Conservation (phyloP, 2,113 vertebrate genomes). For the Indicator maculatus region DNA sequence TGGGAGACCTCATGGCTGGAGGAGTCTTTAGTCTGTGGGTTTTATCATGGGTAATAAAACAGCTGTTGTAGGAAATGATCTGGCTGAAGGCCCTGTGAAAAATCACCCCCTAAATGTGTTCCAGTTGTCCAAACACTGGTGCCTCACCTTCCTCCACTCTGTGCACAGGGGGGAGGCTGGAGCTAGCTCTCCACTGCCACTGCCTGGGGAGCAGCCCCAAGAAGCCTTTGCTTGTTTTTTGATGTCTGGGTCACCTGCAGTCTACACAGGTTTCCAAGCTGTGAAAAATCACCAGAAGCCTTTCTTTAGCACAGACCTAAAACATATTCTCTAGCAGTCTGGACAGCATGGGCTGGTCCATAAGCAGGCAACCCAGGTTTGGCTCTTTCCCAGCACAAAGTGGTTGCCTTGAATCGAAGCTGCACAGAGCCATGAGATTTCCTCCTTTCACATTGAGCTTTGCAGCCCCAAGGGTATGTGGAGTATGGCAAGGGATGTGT, state of each 20-base stretch:
- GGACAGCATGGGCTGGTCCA: fast-evolving
- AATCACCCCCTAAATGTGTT: conserved; percentile 73
- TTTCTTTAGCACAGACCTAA: not conserved
- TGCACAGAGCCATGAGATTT: fast-evolving
- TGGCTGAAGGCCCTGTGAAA: conserved; percentile 70
- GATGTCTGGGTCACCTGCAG: not conserved
- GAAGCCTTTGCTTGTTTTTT: conserved; percentile 42
- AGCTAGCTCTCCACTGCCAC: not conserved
- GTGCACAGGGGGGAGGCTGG: conserved; percentile 27
- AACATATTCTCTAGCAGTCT: not conserved
- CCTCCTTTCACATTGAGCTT: fast-evolving
- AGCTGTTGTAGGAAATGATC: conserved; percentile 43
- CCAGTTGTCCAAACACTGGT: conserved; percentile 85
- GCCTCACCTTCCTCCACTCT: not conserved
- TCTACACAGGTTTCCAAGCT: not conserved
- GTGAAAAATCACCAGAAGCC: not conserved
- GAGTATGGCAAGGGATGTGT: not conserved
- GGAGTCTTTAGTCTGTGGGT: conserved; percentile 23
- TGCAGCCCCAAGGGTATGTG: not conserved
- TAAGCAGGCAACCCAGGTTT: not conserved
- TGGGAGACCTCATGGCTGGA: not conserved
- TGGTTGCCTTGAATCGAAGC: not conserved
- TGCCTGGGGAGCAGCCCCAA: not conserved
- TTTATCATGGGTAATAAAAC: conserved; percentile 59
- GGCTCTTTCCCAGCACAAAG: not conserved